These are phyloP conservation scores for Pegoplata infirma DNA, from an alignment of 2,888 invertebrate genomes.

Conservation along the genomic window DNA sequence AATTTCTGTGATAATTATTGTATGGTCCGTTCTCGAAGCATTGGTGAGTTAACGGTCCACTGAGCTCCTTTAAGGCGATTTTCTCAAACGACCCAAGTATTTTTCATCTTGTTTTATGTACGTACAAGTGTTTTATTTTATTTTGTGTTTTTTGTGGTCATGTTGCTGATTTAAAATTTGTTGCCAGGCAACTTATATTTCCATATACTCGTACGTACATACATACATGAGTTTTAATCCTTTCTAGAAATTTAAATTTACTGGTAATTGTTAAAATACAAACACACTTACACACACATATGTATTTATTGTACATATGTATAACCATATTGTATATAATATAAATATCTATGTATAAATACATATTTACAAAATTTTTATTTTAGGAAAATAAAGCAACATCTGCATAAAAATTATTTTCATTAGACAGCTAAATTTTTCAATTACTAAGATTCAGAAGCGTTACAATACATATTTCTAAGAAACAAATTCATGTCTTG, in stretches of 20 bases:
- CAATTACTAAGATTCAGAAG: too few species aligned
- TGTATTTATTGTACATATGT: constrained; percentile 51
- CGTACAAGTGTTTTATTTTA: constrained; percentile 22
- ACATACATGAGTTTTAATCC: constrained; percentile 19
- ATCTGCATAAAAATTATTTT: too few species aligned
- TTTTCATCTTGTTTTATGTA: constrained; percentile 49
- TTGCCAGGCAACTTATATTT: constrained; percentile 52
- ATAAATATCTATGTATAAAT: not conserved
- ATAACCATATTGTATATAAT: constrained; percentile 34
- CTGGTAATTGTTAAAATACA: constrained; percentile 37
- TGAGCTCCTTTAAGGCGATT: constrained; percentile 63
- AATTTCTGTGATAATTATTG: constrained; percentile 61
- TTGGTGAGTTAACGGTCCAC: constrained; percentile 61
- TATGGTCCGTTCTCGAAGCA: constrained; percentile 56
- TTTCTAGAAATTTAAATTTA: constrained; percentile 36
- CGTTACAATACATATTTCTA: too few species aligned
- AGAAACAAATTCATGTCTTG: too few species aligned
- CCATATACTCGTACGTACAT: constrained; percentile 1
- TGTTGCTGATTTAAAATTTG: constrained; percentile 53
- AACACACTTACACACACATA: constrained; percentile 49
- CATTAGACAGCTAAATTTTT: too few species aligned
- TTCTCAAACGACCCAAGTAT: constrained; percentile 53
- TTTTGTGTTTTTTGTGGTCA: constrained; percentile 46
- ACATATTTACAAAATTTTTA: not conserved
- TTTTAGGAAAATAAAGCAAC: too few species aligned